These are phyloP conservation scores for Coronaproctus castanopsis DNA, from an alignment of 2,888 invertebrate genomes.

Conservation along the genomic window DNA sequence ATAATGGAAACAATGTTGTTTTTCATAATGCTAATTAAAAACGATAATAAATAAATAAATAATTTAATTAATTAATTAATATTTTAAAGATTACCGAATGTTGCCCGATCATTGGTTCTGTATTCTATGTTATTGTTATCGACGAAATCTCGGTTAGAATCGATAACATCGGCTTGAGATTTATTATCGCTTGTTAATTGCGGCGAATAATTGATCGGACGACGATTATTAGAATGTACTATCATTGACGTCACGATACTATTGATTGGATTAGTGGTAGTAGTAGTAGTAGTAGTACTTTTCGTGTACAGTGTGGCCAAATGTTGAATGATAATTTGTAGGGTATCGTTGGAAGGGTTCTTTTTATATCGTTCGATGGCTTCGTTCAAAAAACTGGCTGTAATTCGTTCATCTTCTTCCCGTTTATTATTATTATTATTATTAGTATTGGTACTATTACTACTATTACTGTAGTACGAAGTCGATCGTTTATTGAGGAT, in stretches of 20 bases:
- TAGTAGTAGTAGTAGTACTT: not conserved
- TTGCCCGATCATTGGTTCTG: not conserved
- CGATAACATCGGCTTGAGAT: no score
- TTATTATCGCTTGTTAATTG: not conserved
- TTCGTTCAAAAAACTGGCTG: not conserved
- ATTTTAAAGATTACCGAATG: no score
- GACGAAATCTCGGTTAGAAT: not conserved
- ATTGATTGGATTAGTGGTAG: not conserved
- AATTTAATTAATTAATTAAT: no score
- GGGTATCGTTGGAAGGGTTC: slow-evolving; percentile 11
- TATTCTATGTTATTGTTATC: not conserved
- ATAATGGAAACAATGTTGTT: no score
- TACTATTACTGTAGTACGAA: no score
- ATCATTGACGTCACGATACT: no score
- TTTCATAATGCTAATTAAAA: no score
- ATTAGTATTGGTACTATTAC: no score
- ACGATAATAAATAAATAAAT: no score
- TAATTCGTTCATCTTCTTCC: not conserved
- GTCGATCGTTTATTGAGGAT: not conserved
- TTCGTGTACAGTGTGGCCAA: slow-evolving; percentile 11
- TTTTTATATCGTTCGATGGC: slow-evolving; percentile 10
- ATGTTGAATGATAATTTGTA: slow-evolving; percentile 11
- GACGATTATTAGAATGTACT: no score
- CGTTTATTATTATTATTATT: no score
- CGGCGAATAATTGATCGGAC: no score